Evolutionary conservation across 2,113 vertebrate species (phyloP).

Genomic region (Sinocyclocheilus rhinocerous): DNA sequence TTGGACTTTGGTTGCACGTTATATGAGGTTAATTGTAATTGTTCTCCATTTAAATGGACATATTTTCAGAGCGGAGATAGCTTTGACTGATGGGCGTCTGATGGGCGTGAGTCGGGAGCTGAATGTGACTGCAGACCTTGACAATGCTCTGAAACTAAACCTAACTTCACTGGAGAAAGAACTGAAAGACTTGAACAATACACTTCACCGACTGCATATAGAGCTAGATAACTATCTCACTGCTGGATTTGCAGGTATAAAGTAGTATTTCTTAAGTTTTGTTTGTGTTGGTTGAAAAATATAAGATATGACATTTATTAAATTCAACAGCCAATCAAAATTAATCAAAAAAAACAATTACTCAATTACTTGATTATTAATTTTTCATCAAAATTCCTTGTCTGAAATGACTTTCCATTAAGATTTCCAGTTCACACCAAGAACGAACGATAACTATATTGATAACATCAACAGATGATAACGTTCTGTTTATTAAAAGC

Average conservation of each 20-base stretch:
- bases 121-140: constrained; percentile 55
- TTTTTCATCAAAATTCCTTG: no score
- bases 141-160: constrained; percentile 58
- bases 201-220: constrained; percentile 59
- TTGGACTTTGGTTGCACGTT: not conserved
- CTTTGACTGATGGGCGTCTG: constrained; percentile 67
- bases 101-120: constrained; percentile 65
- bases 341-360: not conserved
- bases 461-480: no score
- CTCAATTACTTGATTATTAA: no score
- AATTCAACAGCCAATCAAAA: not conserved
- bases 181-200: constrained; percentile 74
- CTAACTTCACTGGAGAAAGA: constrained; percentile 61
- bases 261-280: not conserved
- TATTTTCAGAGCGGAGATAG: constrained; percentile 70
- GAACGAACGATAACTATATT: no score
- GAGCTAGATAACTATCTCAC: constrained; percentile 68
- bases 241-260: constrained; percentile 79
- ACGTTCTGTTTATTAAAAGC: no score
- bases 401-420: no score
- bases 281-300: not conserved
- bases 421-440: no score
- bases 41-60: not conserved
- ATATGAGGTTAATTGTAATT: not conserved
- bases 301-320: not conserved